Evolutionary conservation across 2,113 vertebrate species (phyloP).

Genomic region (Vulpes lagopus): DNA sequence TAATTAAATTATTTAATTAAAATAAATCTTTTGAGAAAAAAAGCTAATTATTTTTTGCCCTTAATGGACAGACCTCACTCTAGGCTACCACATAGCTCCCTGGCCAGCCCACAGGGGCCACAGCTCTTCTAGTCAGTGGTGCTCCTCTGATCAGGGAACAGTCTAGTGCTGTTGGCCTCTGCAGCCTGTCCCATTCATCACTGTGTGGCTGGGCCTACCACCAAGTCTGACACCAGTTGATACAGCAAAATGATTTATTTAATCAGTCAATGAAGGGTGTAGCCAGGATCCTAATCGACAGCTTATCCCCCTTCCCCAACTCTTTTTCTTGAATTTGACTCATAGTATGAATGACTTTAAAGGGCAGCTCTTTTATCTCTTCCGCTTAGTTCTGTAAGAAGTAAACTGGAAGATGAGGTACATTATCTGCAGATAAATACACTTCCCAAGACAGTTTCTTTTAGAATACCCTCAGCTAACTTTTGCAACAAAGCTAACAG

Average conservation of each 20-base stretch:
- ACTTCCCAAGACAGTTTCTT: background rate
- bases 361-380: background rate
- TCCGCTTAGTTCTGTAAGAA: background rate
- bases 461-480: background rate
- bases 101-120: background rate
- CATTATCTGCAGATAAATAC: background rate
- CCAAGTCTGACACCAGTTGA: background rate
- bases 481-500: slow-evolving; percentile 8
- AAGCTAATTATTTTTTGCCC: background rate
- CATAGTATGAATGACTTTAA: slow-evolving; percentile 2
- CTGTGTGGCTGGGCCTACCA: rapidly evolving
- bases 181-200: background rate
- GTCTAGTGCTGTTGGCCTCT: rapidly evolving
- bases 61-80: background rate
- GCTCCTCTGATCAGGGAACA: background rate
- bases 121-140: background rate
- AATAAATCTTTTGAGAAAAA: background rate
- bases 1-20: background rate
- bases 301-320: background rate
- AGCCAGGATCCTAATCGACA: background rate
- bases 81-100: background rate
- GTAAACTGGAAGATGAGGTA: background rate
- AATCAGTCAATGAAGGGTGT: background rate
- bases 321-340: background rate
- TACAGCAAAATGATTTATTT: background rate